Conservation (phyloP, 2,888 invertebrate species). For the Chrysolina oricalcia region DNA sequence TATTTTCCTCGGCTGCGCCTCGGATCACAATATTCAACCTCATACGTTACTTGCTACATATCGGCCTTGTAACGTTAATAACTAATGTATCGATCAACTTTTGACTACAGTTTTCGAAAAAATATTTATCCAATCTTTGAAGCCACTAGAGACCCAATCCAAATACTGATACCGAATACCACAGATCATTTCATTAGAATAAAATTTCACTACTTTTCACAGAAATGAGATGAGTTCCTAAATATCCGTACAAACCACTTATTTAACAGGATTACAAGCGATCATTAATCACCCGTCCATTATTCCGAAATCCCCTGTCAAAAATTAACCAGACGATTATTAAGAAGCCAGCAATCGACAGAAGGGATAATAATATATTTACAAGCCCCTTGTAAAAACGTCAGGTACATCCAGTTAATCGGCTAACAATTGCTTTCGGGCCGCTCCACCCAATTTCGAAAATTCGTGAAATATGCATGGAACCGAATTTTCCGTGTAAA, state of each 20-base stretch:
- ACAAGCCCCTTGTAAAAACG: slow-evolving; percentile 33
- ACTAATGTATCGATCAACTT: too few relatives aligned
- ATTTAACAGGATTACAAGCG: slow-evolving; percentile 46
- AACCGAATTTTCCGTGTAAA: slow-evolving; percentile 59
- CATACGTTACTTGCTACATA: too few relatives aligned
- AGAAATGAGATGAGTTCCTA: not conserved
- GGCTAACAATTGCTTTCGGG: slow-evolving; percentile 47
- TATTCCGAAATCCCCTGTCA: slow-evolving; percentile 41
- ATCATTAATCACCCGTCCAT: slow-evolving; percentile 46
- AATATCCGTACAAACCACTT: slow-evolving; percentile 17
- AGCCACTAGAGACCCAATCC: not conserved
- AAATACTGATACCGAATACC: not conserved
- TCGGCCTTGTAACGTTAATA: too few relatives aligned
- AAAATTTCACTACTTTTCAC: not conserved
- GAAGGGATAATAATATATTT: slow-evolving; percentile 45
- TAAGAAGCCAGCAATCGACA: slow-evolving; percentile 43
- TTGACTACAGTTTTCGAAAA: too few relatives aligned
- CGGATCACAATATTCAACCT: too few relatives aligned
- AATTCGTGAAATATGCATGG: slow-evolving; percentile 63
- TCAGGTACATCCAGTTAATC: slow-evolving; percentile 47
- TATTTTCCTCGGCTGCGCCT: too few relatives aligned
- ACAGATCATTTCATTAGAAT: too few relatives aligned
- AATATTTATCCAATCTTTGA: too few relatives aligned
- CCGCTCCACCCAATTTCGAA: slow-evolving; percentile 50
- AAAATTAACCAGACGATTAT: slow-evolving; percentile 44